Evolutionary conservation across 2,888 invertebrate species (phyloP), one percentile per base, ranked within the genome.

Genomic region (Sturmia bella): DNA sequence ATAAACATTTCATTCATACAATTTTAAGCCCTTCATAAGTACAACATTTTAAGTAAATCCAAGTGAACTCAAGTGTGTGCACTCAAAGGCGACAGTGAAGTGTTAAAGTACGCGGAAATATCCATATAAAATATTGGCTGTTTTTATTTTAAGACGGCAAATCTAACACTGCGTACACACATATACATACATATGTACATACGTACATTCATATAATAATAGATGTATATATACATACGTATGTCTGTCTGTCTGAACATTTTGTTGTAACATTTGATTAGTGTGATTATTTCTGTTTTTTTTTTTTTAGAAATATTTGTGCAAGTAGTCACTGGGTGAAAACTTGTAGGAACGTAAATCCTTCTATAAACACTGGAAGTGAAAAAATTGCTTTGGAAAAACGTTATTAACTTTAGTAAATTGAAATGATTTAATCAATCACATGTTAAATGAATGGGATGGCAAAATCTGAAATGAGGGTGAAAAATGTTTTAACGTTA

Each of bases 91-190:
- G 45, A 69, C 21, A 76, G 61, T 48, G 37, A 69, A 76, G 69
- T 76, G 54, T 69, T 76, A 61, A 76, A 76, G 76, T 76, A 48
- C 61, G 54, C 76, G 61, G 69, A 76, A 69, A 76, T 69, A 61
- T 69, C 61, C 52, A 68, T n/a, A 52, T 59, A 68, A 45, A 61
- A 76, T 76, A 76, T 76, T 76, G 61, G 76, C 76, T 69, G 52
- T 61, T 76, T 75, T 45, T 37, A 24, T 17, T 48, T 21, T 63
- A 6, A 32, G 45, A 48, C 19, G 48, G n/a, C 45, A 69, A 13
- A 45, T 54, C 63, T 63, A 43, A 54, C 32, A 54, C n/a, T n/a
- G n/a, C n/a, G n/a, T n/a, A n/a, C n/a, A n/a, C n/a, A n/a, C n/a
- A n/a, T n/a, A n/a, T n/a, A n/a, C n/a, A n/a, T n/a, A n/a, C n/a